Conservation (phyloP, 1,140 invertebrate species). For the Andricus grossulariae region DNA sequence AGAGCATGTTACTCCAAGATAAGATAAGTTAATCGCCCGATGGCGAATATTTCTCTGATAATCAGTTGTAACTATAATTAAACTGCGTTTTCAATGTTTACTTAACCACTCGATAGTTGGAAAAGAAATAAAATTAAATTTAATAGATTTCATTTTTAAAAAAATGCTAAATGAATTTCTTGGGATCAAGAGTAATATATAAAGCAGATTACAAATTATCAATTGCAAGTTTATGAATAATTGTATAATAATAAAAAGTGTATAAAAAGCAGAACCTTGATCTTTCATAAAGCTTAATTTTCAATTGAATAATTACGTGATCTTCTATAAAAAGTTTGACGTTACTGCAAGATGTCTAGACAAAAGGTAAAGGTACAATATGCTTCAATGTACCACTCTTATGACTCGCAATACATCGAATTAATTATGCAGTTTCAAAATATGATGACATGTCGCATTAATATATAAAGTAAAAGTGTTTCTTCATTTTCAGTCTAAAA, state of each 20-base stretch:
- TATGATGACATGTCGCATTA: too few species aligned
- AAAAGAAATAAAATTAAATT: neutral
- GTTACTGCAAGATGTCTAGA: too few species aligned
- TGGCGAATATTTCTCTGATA: slow-evolving; percentile 23
- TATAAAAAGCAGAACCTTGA: too few species aligned
- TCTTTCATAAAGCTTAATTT: too few species aligned
- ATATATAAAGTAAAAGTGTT: too few species aligned
- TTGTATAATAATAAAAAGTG: neutral
- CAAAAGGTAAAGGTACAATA: too few species aligned
- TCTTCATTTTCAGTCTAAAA: too few species aligned
- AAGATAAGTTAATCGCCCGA: slow-evolving; percentile 11
- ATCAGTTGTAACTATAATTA: slow-evolving; percentile 14
- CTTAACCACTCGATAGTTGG: neutral
- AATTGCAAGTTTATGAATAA: neutral
- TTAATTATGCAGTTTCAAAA: too few species aligned
- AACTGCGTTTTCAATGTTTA: slow-evolving; percentile 8
- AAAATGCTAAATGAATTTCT: neutral
- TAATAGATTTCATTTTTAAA: neutral
- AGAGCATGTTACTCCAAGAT: slow-evolving; percentile 3
- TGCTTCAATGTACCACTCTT: too few species aligned
- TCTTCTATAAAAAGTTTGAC: too few species aligned
- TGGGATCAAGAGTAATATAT: neutral
- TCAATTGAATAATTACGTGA: too few species aligned
- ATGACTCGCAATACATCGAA: too few species aligned
- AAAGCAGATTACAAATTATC: neutral